Conservation (phyloP, 1,140 invertebrate species). For the Carcinoscorpius rotundicauda region DNA sequence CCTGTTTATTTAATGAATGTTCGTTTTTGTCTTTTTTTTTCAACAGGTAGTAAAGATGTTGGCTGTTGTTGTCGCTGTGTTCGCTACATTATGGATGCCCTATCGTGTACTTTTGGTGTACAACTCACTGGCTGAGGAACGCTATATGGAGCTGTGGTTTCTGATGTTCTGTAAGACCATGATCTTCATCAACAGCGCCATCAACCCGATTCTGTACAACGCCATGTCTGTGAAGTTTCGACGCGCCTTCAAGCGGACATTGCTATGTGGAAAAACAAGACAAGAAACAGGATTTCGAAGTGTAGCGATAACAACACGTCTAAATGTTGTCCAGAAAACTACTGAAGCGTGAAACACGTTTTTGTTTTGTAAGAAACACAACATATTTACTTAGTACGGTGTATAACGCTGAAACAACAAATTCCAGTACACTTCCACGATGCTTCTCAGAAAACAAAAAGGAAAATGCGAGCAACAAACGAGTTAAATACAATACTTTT, state of each 20-base stretch:
- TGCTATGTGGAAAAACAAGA: slow-evolving; percentile 28
- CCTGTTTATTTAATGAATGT: too few species aligned
- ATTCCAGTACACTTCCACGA: too few species aligned
- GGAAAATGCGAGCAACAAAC: too few species aligned
- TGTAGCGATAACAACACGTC: too few species aligned
- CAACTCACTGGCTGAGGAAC: slow-evolving; percentile 43
- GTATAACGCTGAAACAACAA: too few species aligned
- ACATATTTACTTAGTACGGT: too few species aligned
- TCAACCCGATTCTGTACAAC: slow-evolving; percentile 50
- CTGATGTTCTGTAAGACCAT: slow-evolving; percentile 49
- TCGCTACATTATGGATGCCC: slow-evolving; percentile 48
- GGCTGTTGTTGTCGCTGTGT: slow-evolving; percentile 45
- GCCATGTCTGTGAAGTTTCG: slow-evolving; percentile 47
- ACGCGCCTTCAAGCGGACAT: slow-evolving; percentile 36
- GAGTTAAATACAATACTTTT: too few species aligned
- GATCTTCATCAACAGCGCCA: slow-evolving; percentile 49
- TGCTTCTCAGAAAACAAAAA: too few species aligned
- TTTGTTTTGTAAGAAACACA: too few species aligned
- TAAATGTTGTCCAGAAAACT: too few species aligned
- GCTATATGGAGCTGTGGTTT: slow-evolving; percentile 49
- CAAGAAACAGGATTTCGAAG: too few species aligned
- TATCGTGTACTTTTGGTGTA: slow-evolving; percentile 49
- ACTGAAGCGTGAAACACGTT: too few species aligned
- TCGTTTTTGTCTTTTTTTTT: slow-evolving; percentile 8
- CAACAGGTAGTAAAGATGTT: slow-evolving; percentile 50